Conservation (phyloP, 2,113 vertebrate genomes). For the Ramphastos sulfuratus region DNA sequence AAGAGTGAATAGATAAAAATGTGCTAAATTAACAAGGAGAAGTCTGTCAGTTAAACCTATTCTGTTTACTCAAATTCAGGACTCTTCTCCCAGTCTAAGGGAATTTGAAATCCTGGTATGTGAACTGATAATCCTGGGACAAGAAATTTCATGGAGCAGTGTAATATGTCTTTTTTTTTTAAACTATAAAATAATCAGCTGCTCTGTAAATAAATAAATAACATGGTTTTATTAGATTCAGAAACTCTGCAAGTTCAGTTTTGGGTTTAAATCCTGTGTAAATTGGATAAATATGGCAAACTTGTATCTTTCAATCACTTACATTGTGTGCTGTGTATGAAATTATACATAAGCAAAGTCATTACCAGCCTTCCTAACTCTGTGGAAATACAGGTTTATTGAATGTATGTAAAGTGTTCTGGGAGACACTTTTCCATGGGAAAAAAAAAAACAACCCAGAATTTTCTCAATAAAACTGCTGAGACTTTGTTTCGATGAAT, state of each 20-base stretch:
- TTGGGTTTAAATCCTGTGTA: not conserved
- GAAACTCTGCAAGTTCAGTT: not conserved
- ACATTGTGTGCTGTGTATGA: not conserved
- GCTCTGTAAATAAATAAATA: not conserved
- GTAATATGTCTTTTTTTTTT: not conserved
- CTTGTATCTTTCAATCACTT: not conserved
- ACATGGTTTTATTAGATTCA: not conserved
- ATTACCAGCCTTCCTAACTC: not conserved
- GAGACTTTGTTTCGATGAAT: not conserved
- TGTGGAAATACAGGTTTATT: not conserved
- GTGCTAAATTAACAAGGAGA: not conserved
- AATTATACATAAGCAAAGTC: not conserved
- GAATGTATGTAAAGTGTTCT: not conserved
- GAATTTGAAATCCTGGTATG: not conserved
- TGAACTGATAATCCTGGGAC: not conserved
- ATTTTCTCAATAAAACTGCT: not conserved
- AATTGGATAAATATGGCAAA: not conserved
- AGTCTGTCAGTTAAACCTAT: not conserved
- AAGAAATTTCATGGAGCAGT: not conserved
- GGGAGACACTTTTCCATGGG: not conserved
- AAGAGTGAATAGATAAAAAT: not conserved
- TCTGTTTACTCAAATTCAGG: not conserved
- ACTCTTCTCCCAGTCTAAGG: not conserved
- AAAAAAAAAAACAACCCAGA: not conserved
- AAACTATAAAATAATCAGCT: not conserved